Evolutionary conservation across 2,888 invertebrate genomes (phyloP), one percentile per base, ranked within the genome.

Genomic region (Polydrusus pterygomalis): DNA sequence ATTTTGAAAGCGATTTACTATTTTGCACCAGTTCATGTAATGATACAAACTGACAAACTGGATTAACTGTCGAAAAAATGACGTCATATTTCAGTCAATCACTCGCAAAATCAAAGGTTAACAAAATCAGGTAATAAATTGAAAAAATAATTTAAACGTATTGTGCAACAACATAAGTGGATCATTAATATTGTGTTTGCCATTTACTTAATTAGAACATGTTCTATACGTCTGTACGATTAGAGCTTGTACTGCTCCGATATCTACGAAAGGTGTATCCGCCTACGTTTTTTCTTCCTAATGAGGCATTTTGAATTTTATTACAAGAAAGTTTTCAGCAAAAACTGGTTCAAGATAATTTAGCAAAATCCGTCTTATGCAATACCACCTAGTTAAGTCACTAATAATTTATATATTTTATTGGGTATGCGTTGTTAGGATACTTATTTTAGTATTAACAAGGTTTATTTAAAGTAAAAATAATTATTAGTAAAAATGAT

Each of bases 321-420:
- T 60, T 60, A 60, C 38, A 60, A 60, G 68, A 73, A 73, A 68
- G 60, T 68, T 67, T 65, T 62, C 13, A 38, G 63, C 45, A 49
- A 56, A 69, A 76, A 70, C 76, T 76, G 58, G 76, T 69, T 72
- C 71, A 64, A 70, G 71, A 75, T 71, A 75, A 71, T 72, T 69
- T 69, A 76, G 56, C 43, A 69, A 69, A 76, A 76, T 75, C 76
- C 76, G 63, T 54, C 15, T 76, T 76, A 25, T 69, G 69, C 47
- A 76, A 76, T 47, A 15, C 72, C 75, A 68, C 75, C 75, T 56
- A 71, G 70, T 68, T 75, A 67, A 34, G 71, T 68, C 68, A 54
- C 17, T 38, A 51, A 56, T 56, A 56, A 56, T 34, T 56, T 34
- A 56, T 56, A 56, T 56, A 34, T 56, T 56, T 56, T 56, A 56